Evolutionary conservation across 2,797 vertebrate species (phyloP).

Genomic region (Hemitrygon akajei): DNA sequence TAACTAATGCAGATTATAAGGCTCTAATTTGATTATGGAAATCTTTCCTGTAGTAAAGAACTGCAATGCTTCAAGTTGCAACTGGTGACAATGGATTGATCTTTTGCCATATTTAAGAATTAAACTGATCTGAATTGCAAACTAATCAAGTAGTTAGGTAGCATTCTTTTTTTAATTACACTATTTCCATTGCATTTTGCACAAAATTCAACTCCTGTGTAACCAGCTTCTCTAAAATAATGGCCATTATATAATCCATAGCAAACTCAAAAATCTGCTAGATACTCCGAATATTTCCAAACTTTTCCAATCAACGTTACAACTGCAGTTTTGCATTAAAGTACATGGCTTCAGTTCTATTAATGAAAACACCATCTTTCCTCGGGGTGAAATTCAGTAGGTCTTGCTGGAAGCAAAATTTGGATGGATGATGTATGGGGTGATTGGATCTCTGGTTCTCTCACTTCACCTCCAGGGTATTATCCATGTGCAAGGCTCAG

Average conservation of each 20-base stretch:
- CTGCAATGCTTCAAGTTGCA: background rate
- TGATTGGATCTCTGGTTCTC: background rate
- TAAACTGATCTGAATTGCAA: background rate
- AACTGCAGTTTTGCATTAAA: too few relatives aligned
- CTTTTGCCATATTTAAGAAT: background rate
- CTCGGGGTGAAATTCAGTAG: background rate
- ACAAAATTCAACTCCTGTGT: background rate
- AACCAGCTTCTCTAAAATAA: background rate
- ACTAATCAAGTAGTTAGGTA: background rate
- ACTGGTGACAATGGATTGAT: constrained; percentile 14
- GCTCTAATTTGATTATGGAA: background rate
- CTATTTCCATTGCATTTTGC: background rate
- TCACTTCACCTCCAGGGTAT: background rate
- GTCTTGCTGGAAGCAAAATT: background rate
- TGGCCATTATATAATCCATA: background rate
- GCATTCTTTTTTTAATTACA: background rate
- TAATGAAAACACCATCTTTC: background rate
- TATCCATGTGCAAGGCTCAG: background rate
- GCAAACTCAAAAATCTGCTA: background rate
- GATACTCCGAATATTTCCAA: background rate
- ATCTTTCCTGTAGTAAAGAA: background rate
- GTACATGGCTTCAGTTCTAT: background rate
- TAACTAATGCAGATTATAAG: background rate
- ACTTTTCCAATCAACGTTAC: background rate
- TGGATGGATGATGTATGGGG: background rate